Conservation (phyloP, 2,888 invertebrate species). For the Escarpia spicata region DNA sequence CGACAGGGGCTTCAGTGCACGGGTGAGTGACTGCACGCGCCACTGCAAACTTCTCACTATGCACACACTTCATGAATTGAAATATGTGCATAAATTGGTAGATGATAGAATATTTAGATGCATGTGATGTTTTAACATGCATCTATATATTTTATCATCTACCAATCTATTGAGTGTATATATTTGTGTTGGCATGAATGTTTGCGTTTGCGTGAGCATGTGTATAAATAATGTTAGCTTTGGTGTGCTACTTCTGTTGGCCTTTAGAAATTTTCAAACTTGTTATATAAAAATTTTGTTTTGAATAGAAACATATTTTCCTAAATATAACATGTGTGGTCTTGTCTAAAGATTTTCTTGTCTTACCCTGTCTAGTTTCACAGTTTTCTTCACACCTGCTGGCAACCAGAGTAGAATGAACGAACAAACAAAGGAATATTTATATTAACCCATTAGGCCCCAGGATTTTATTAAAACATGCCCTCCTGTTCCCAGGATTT, state of each 20-base stretch:
- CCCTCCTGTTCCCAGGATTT: too few species aligned
- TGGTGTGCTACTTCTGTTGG: not conserved
- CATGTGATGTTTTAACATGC: too few species aligned
- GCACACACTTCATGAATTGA: not conserved
- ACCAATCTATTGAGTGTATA: too few species aligned
- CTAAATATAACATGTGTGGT: not conserved
- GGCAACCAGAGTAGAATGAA: too few species aligned
- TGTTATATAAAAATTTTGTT: not conserved
- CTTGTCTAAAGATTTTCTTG: not conserved
- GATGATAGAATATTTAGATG: too few species aligned
- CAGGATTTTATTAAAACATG: too few species aligned
- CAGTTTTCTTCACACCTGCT: not conserved
- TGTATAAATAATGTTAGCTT: not conserved
- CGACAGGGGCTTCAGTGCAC: slow-evolving; percentile 77
- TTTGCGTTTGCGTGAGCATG: not conserved
- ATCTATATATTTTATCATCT: too few species aligned
- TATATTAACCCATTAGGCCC: too few species aligned
- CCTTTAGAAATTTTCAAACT: not conserved
- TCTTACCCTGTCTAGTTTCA: not conserved
- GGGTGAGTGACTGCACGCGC: slow-evolving; percentile 21
- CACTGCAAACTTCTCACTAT: not conserved
- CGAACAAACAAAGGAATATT: too few species aligned
- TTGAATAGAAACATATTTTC: not conserved
- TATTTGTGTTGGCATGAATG: too few species aligned
- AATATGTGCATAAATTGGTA: too few species aligned